Evolutionary conservation across 92 coral and sea anemone species (phyloP).

Genomic region (Phenganax stokvisi): DNA sequence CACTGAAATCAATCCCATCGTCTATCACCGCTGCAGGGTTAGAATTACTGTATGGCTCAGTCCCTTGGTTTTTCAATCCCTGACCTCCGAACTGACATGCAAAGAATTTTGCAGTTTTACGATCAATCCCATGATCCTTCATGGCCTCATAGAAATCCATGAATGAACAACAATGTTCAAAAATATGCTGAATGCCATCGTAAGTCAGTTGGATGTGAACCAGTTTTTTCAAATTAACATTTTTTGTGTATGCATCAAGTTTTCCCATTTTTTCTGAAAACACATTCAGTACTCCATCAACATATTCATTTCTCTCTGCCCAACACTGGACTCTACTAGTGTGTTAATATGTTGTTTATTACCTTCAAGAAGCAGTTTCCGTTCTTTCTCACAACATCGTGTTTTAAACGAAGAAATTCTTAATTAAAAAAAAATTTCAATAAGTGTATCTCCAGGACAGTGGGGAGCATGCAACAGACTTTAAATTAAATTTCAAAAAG

Average conservation of each 20-base stretch:
- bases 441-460: background rate
- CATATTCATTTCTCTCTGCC: background rate
- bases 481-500: too few relatives aligned
- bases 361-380: constrained; percentile 75
- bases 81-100: constrained; percentile 73
- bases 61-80: constrained; percentile 79
- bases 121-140: constrained; percentile 75
- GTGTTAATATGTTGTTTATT: background rate
- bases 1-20: background rate
- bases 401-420: constrained; percentile 45
- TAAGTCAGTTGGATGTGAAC: constrained; percentile 70
- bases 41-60: constrained; percentile 26
- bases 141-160: constrained; percentile 72
- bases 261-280: constrained; percentile 61
- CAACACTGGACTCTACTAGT: background rate
- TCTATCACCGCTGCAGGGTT: constrained; percentile 6
- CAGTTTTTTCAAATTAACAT: constrained; percentile 63
- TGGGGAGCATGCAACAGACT: background rate
- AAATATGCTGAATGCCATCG: constrained; percentile 60
- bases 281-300: background rate
- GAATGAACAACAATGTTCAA: constrained; percentile 83
- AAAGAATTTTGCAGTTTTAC: constrained; percentile 70
- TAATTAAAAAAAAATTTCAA: constrained; percentile 42
- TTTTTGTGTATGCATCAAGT: constrained; percentile 77
- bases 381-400: constrained; percentile 64